phyloP scores from a whole-genome alignment of 2,888 invertebrate genomes.

The Trissolcus brochymenae region DNA sequence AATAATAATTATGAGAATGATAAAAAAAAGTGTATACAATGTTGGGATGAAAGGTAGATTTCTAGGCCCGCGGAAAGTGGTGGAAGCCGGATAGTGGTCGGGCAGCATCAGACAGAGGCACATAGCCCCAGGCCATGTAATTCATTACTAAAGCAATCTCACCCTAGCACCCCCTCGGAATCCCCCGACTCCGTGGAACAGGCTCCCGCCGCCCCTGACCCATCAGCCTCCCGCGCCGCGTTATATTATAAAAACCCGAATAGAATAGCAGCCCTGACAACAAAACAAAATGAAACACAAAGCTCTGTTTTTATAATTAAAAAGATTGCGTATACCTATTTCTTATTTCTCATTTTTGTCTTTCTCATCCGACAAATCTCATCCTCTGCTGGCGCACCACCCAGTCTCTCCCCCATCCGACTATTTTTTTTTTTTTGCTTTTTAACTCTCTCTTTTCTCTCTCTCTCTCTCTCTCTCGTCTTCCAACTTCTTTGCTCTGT shows the following conservation, averaged over 20 bases:
- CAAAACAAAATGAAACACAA: constrained; percentile 77
- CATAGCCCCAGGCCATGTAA: constrained; percentile 74
- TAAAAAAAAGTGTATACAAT: constrained; percentile 50
- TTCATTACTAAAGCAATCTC: constrained; percentile 72
- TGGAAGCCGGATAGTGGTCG: constrained; percentile 58
- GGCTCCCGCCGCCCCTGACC: constrained; percentile 67
- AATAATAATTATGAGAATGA: constrained; percentile 47
- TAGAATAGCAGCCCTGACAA: constrained; percentile 74
- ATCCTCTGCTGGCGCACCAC: constrained; percentile 41
- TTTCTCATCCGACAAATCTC: constrained; percentile 53
- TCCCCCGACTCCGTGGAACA: constrained; percentile 56
- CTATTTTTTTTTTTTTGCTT: constrained; percentile 20
- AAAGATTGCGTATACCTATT: constrained; percentile 75
- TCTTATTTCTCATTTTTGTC: constrained; percentile 59
- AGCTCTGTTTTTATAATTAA: constrained; percentile 77
- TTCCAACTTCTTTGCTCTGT: constrained; percentile 23
- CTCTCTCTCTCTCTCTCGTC: constrained; percentile 1
- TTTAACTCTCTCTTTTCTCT: constrained; percentile 12
- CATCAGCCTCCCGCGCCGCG: constrained; percentile 67
- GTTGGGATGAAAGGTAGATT: constrained; percentile 54
- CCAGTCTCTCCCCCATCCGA: constrained; percentile 36
- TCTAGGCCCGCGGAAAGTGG: constrained; percentile 55
- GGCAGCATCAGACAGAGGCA: constrained; percentile 71
- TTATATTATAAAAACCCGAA: constrained; percentile 73
- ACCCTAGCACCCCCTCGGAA: constrained; percentile 60